phyloP scores from a whole-genome alignment of 2,113 vertebrate genomes.

The Oryzias celebensis region DNA sequence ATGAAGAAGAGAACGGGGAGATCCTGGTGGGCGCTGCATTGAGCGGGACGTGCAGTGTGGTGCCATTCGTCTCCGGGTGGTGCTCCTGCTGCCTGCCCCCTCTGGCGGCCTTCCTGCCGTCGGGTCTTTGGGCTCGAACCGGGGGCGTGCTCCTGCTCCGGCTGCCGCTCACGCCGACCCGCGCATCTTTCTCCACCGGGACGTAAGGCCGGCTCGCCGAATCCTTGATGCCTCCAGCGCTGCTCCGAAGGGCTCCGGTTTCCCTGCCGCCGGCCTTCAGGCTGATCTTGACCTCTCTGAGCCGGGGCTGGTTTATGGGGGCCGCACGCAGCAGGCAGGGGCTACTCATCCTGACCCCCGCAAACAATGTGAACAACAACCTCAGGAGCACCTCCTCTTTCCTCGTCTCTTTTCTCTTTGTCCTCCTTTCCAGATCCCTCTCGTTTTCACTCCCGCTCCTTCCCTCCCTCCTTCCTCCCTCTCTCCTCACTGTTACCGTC shows the following conservation, averaged over 20 bases:
- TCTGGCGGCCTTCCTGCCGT: slow-evolving; percentile 44
- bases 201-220: slow-evolving; percentile 37
- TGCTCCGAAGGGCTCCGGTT: slow-evolving; percentile 32
- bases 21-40: slow-evolving; percentile 25
- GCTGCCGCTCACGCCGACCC: slow-evolving; percentile 51
- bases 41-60: slow-evolving; percentile 53
- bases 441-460: slow-evolving; percentile 46
- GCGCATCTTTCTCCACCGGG: slow-evolving; percentile 58
- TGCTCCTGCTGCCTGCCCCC: slow-evolving; percentile 44
- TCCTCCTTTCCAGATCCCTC: slow-evolving; percentile 66
- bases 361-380: slow-evolving; percentile 4
- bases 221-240: slow-evolving; percentile 42
- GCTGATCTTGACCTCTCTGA: slow-evolving; percentile 77
- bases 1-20: slow-evolving; percentile 45
- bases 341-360: slow-evolving; percentile 76
- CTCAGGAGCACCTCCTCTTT: slow-evolving; percentile 49
- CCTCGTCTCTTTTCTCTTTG: slow-evolving; percentile 64
- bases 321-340: slow-evolving; percentile 74
- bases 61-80: slow-evolving; percentile 71
- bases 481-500: slow-evolving; percentile 44
- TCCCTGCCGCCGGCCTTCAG: slow-evolving; percentile 74
- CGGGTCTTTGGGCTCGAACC: slow-evolving; percentile 53
- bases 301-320: slow-evolving; percentile 72
- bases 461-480: slow-evolving; percentile 29
- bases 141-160: slow-evolving; percentile 79